phyloP scores from a whole-genome alignment of 2,113 vertebrate species.

The Bambusicola thoracicus region DNA sequence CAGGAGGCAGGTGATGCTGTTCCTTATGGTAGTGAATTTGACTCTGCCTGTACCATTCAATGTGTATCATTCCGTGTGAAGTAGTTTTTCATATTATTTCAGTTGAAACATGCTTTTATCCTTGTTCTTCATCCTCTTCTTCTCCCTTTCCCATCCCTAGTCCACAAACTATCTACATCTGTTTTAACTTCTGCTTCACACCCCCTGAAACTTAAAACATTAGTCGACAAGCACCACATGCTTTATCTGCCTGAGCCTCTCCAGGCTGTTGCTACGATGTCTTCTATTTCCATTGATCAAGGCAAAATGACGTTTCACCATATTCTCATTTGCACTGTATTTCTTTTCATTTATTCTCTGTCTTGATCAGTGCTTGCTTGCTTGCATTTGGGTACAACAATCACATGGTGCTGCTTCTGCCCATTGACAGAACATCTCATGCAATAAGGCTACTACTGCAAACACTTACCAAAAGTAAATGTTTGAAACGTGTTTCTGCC shows the following conservation, averaged over 20 bases:
- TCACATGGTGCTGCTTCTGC: fast-evolving
- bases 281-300: background rate
- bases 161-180: background rate
- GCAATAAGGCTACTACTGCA: background rate
- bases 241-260: background rate
- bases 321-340: background rate
- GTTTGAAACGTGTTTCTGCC: background rate
- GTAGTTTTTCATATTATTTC: background rate
- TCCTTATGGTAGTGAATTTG: background rate
- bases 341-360: background rate
- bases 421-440: background rate
- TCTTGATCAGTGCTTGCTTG: fast-evolving
- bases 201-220: background rate
- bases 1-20: background rate
- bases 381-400: background rate
- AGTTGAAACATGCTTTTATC: no score
- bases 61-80: background rate
- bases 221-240: background rate
- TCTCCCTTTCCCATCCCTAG: no score
- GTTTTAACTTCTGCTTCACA: background rate
- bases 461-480: background rate
- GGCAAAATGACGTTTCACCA: background rate
- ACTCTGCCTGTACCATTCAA: background rate
- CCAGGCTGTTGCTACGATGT: background rate
- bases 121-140: background rate